Base-by-base conservation (phyloP, 2,797 vertebrate genomes). In the Pseudotriccus pelzelni region DNA sequence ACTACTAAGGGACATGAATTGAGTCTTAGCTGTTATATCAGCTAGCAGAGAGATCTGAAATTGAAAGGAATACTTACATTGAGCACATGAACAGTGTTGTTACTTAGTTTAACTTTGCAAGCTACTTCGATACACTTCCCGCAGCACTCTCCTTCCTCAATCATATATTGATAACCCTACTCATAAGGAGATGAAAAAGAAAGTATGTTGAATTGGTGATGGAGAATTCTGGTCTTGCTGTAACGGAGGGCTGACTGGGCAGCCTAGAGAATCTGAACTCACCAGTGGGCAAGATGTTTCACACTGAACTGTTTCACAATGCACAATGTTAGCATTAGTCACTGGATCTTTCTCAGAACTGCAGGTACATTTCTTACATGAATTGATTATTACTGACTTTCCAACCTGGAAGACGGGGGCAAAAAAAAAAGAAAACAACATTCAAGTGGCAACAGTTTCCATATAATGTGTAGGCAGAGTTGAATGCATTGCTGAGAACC, bases 311-410 rank as follows among this genome's bases (percentile, higher is more conserved):
- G 46, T 1, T 32, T 50, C 3, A 88, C 98, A 99, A 0, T 46
- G 6, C 50, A 97, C 36, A 0, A 4, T 1, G 13, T 97, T 96
- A 77, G 91, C 53, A 10, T 77, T 49, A 55, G 77, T 93, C 11
- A 5, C 30, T 19, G 92, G 58, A 87, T 98, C 91, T 87, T 87
- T 77, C 41, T 13, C 46, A 12, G 75, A 5, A 55, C 85, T 96
- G 87, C 99, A 99, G 52, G 4, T 56, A 74, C 99, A 99, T 0
- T 12, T 82, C 80, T 98, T 90, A 97, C 99, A 99, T 18, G 41
- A 84, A 7, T 44, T 2, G 8, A 80, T 94, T 30, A 49, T 60
- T 94, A 98, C 94, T 3, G 18, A 22, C 3, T 37, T 87, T 39
- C 98, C 98, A 0, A 96, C 93, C 99, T 99, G 85, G 50, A 70